Evolutionary conservation across 2,797 vertebrate genomes (phyloP), one percentile per base, ranked within the genome.

Genomic region (Margarornis squamiger): DNA sequence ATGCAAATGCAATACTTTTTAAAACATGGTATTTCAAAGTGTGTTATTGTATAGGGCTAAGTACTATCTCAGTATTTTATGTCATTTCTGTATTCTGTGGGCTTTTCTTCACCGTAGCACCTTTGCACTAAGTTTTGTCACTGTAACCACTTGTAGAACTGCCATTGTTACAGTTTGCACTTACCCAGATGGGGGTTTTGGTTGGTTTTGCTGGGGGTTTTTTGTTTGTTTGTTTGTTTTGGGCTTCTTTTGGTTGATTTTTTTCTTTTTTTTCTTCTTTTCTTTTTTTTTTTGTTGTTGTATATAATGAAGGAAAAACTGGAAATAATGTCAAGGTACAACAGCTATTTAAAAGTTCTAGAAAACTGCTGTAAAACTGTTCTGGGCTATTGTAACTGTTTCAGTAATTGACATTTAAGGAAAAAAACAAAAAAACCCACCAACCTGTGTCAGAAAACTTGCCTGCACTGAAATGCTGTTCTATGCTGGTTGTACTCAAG

Each of bases 1-100:
- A 95, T 77, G 92, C 96, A 97, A 97, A 98, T 96, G 97, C 97
- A 98, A 97, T 97, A 98, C 97, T 97, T 97, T 97, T 93, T 95
- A 96, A 97, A 82, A 93, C 81, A 48, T 96, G 93, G 91, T 97
- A 96, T 95, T 96, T 97, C 88, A 23, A 85, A 95, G 93, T 91
- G 91, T 97, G 95, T 95, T 86, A 91, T 91, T 97, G 95, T 97
- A 96, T 71, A 97, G 97, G 96, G 96, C 97, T 97, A 96, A 93
- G 93, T 93, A 95, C 82, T 90, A 78, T 95, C 95, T 97, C 91
- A 96, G 92, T 95, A 97, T 97, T 95, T 82, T 93, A 88, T 97
- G 95, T 97, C 80, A 96, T 97, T 95, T 95, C 94, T 97, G 96
- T 97, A 96, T 92, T 94, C 91, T 97, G 94, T 96, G 96, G 92